Evolutionary conservation across 64 coral and sea anemone genomes (phyloP), one percentile per base, ranked within the genome.

Genomic region (Exaiptasia diaphana): DNA sequence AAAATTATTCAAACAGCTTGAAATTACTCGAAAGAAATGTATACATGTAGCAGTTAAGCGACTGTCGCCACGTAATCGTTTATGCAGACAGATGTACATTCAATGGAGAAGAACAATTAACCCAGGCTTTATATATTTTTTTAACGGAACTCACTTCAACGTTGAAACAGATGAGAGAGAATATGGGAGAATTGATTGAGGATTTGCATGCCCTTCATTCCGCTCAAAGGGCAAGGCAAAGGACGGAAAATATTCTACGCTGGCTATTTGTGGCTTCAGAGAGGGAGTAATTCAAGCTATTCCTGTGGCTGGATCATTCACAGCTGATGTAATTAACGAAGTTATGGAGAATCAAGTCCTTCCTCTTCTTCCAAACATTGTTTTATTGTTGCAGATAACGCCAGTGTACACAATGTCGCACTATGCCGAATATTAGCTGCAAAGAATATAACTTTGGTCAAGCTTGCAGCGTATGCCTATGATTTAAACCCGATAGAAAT

Each of bases 341-440:
- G 35, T 77, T 20, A 77, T 77, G 20, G 74, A 57, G 20, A 69
- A 69, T 2, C 74, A 77, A 37, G 74, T 55, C 11, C 74, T 77
- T 1, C 74, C 49, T 56, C 74, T 55, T 55, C 57, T 77, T 31
- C 74, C 46, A 15, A 0, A 0, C 1, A 57, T 52, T 34, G 74
- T 37, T 77, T 53, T 77, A 56, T 77, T n/a, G 74, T 77, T 17
- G 74, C 74, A 12, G 74, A 77, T 77, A 77, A 77, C 57, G 74
- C 74, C 53, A 77, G 46, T 37, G 49, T 77, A 77, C 74, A 77
- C 74, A 56, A 53, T 77, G 28, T 54, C 52, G 52, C 18, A 54
- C 57, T 54, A 50, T 36, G 50, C 38, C 25, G 74, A 33, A 71
- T 71, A 8, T 35, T 71, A 32, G 67, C 67, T 42, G 41, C 48